Evolutionary conservation across 2,113 vertebrate species (phyloP), one percentile per base, ranked within the genome.

Genomic region (Rhinoptilus africanus): DNA sequence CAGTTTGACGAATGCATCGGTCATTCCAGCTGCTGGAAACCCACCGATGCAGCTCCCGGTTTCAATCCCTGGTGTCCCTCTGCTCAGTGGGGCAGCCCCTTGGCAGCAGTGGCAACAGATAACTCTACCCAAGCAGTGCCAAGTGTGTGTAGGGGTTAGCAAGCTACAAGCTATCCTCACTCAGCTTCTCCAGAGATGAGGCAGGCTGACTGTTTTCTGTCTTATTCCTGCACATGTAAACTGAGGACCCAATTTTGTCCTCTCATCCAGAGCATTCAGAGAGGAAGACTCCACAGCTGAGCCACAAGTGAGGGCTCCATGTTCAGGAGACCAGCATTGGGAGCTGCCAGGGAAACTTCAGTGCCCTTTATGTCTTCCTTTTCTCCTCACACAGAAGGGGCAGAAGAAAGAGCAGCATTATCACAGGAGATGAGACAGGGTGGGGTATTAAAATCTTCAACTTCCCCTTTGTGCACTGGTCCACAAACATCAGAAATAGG

Each of bases 21-120:
- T 63, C 45, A 57, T 37, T 80, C 18, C 59, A 56, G 47, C 34
- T 35, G 22, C 53, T 34, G 39, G 57, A 82, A 78, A 56, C 8
- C 23, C 57, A 20, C 13, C 0, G 10, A 37, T 0, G 0, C 0
- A 0, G 45, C 54, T 10, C 75, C 72, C 5, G 0, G 10, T 51
- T 74, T 26, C 34, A 62, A 34, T 19, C 32, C 20, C 47, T 32
- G 23, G 13, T 27, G 39, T 27, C 43, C 26, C 39, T 27, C 32
- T 28, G 45, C 39, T 66, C 59, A 12, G 54, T 1, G 7, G 19
- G 30, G 39, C 74, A 56, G 56, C 7, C 35, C 69, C 72, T 22
- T 6, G 50, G 63, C 30, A 80, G 64, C 54, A 63, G 50, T 5
- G 35, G 23, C 74, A 51, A 37, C 17, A 72, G 21, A 9, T 9